Base-by-base conservation (phyloP, 1,140 invertebrate genomes). In the Protaetia brevitarsis region DNA sequence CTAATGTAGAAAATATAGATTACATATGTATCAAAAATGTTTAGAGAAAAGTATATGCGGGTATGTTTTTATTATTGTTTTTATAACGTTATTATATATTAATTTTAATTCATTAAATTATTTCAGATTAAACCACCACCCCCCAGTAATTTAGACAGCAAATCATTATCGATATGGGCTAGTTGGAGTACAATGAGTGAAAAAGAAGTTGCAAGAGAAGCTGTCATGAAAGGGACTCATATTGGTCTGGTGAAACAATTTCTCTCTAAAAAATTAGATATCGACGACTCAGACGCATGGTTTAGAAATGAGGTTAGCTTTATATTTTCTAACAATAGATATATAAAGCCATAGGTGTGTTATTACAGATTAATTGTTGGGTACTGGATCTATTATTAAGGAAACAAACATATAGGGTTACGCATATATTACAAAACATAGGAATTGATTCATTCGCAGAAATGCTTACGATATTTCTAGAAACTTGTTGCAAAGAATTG, bases 171-270 rank as follows among this genome's bases (percentile, higher is more conserved):
- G 7, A 57, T 78, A 11, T 85, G 83, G 83, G 80, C 58, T 77
- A 79, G 58, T 66, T 86, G 73, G 81, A 76, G 65, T 77, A 81
- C 75, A 79, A 83, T 79, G 81, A 83, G 73, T 78, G 80, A 77
- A 21, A 76, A 84, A 71, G 86, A 88, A 75, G 81, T 88, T 30
- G 84, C 85, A 0, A 78, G 87, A 68, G 86, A 88, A 74, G 84
- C 87, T 34, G 86, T 85, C 60, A 82, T 83, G 0, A 88, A 88
- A 76, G 86, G 86, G 11, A 83, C 81, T 37, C 84, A 86, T 70
- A 81, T 88, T 56, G 75, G 81, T 28, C 72, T 88, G 62, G 86
- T 85, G 57, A 76, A 82, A 36, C 82, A 82, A 69, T 87, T 83
- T 77, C 74, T 88, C 11, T 80, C 82, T 41, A 73, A 72, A 82